A percentile compares a stretch with the other conserved stretches of the same genome.
These are phyloP conservation scores for Solea senegalensis DNA, from an alignment of 2,113 vertebrate genomes.

Conservation along the genomic window DNA sequence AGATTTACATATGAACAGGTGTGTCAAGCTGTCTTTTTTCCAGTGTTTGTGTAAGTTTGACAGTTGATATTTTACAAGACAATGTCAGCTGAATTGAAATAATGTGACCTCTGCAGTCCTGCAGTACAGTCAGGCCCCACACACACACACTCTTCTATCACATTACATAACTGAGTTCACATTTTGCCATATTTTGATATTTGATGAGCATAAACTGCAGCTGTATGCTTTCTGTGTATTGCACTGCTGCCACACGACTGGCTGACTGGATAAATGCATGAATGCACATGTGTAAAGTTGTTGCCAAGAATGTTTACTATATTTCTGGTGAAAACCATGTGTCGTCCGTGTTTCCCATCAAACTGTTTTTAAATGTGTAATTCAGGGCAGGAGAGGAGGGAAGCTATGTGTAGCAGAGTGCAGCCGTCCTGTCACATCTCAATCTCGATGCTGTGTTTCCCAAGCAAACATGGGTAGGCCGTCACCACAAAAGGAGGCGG, in stretches of 20 bases:
- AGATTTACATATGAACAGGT: too few species aligned
- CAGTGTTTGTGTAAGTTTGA: not conserved
- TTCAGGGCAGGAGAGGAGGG: not conserved
- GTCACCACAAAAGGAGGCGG: constrained; percentile 44
- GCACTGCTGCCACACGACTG: not conserved
- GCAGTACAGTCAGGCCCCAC: too few species aligned
- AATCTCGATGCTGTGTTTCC: constrained; percentile 52
- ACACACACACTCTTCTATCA: not conserved
- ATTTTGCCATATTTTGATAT: not conserved
- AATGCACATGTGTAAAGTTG: not conserved
- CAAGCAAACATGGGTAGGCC: constrained; percentile 53
- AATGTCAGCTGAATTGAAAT: not conserved
- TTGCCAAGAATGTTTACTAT: not conserved
- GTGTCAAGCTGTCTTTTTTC: too few species aligned
- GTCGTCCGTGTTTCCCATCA: constrained; percentile 2
- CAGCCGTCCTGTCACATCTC: constrained; percentile 44
- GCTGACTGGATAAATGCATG: not conserved
- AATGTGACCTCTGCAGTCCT: too few species aligned
- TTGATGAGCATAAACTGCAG: not conserved
- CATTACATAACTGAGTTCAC: not conserved
- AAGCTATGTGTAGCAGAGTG: not conserved
- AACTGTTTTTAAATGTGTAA: constrained; percentile 8
- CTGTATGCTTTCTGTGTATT: not conserved
- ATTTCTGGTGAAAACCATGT: not conserved
- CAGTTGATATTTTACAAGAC: not conserved